phyloP scores from a whole-genome alignment of 2,888 invertebrate species.

The Oscheius sp. region DNA sequence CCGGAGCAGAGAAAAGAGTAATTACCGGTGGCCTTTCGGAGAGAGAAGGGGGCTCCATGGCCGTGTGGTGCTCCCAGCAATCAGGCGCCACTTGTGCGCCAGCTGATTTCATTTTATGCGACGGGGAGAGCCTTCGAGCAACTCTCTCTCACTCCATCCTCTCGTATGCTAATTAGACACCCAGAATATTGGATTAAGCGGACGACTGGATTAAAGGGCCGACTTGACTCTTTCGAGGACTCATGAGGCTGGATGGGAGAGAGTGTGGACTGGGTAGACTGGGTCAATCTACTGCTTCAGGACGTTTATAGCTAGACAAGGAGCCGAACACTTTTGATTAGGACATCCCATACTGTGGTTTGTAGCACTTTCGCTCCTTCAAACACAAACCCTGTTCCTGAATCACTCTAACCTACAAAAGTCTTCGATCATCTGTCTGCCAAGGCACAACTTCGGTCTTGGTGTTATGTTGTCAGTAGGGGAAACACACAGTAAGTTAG shows the following conservation, averaged over 20 bases:
- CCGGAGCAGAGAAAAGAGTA: slow-evolving; percentile 31
- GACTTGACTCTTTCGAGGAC: slow-evolving; percentile 5
- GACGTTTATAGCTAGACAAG: no score
- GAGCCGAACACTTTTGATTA: no score
- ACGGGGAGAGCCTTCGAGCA: slow-evolving; percentile 14
- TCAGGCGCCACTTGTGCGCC: slow-evolving; percentile 37
- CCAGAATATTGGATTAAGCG: slow-evolving; percentile 29
- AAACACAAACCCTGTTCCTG: no score
- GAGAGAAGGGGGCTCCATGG: slow-evolving; percentile 1
- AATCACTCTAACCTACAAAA: no score
- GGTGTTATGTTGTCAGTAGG: no score
- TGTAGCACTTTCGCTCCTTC: no score
- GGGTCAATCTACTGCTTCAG: no score
- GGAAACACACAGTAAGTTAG: no score
- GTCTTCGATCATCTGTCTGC: no score
- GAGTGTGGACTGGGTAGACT: no score
- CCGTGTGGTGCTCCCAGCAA: slow-evolving; percentile 8
- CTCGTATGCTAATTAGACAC: slow-evolving; percentile 34
- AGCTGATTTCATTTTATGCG: slow-evolving; percentile 34
- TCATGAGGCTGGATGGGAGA: not conserved
- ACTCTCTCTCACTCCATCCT: not conserved
- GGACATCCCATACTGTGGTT: no score
- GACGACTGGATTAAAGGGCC: slow-evolving; percentile 15
- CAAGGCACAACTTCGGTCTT: no score
- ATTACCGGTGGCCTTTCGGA: slow-evolving; percentile 15